Conservation (phyloP, 2,797 vertebrate genomes). For the Streptopelia turtur region DNA sequence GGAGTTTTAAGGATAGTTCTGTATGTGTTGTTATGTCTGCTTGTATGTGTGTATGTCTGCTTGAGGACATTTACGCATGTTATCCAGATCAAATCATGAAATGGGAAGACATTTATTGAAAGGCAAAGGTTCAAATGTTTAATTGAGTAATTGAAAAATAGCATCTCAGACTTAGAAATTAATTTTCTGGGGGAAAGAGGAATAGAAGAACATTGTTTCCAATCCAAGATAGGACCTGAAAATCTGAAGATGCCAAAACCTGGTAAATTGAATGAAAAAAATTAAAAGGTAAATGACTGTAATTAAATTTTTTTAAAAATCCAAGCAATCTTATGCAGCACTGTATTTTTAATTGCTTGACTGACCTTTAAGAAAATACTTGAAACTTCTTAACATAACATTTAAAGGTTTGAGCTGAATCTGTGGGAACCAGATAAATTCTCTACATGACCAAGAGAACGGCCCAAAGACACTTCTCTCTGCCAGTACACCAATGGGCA, state of each 20-base stretch:
- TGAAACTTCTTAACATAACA: neutral
- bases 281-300: neutral
- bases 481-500: neutral
- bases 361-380: neutral
- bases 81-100: neutral
- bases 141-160: slow-evolving; percentile 1
- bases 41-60: neutral
- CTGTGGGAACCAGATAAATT: neutral
- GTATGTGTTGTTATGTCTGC: neutral
- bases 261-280: neutral
- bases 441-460: neutral
- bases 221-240: neutral
- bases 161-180: neutral
- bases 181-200: neutral
- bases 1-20: neutral
- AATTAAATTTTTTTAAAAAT: neutral
- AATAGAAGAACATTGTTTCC: neutral
- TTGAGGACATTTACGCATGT: neutral
- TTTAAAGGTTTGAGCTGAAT: neutral
- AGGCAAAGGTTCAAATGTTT: neutral
- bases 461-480: neutral
- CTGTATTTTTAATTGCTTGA: neutral
- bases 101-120: neutral
- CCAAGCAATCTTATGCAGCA: neutral
- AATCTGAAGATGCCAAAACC: neutral